Percentiles rank a stretch among this genome's conserved stretches.
These are phyloP conservation scores for Paragorgia papillata DNA, from an alignment of 92 coral and sea anemone genomes.

Conservation along the genomic window DNA sequence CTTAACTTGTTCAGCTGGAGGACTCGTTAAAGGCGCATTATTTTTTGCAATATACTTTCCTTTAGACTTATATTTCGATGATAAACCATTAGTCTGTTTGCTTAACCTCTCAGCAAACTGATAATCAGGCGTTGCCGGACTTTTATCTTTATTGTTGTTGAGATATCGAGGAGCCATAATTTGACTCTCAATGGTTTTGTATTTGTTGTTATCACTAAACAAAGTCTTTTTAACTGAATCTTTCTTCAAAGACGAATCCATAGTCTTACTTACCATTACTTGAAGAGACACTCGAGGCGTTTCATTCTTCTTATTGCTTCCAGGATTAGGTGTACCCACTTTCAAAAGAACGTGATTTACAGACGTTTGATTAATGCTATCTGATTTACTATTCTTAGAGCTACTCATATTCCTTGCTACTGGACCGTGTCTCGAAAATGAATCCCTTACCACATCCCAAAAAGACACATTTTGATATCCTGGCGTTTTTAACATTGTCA, in stretches of 20 bases:
- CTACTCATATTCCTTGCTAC: too few relatives aligned
- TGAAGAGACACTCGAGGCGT: slow-evolving; percentile 5
- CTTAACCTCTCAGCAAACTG: neutral
- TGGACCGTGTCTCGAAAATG: too few relatives aligned
- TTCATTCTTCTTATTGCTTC: neutral
- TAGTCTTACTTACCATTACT: slow-evolving; percentile 19
- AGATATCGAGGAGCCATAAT: neutral
- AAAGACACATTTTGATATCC: neutral
- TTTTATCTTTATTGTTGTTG: neutral
- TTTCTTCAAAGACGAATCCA: neutral
- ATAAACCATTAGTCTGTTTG: neutral
- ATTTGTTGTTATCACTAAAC: neutral
- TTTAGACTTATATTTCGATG: neutral
- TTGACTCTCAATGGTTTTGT: neutral
- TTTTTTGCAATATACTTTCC: too few relatives aligned
- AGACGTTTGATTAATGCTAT: neutral
- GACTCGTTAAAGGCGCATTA: neutral
- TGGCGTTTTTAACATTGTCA: neutral
- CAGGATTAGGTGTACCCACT: neutral
- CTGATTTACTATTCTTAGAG: too few relatives aligned
- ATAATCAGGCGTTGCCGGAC: too few relatives aligned
- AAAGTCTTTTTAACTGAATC: neutral
- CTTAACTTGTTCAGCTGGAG: neutral
- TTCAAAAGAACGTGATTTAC: neutral
- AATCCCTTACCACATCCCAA: neutral